Conservation (phyloP, 1,140 invertebrate species). For the Zophobas atratus region DNA sequence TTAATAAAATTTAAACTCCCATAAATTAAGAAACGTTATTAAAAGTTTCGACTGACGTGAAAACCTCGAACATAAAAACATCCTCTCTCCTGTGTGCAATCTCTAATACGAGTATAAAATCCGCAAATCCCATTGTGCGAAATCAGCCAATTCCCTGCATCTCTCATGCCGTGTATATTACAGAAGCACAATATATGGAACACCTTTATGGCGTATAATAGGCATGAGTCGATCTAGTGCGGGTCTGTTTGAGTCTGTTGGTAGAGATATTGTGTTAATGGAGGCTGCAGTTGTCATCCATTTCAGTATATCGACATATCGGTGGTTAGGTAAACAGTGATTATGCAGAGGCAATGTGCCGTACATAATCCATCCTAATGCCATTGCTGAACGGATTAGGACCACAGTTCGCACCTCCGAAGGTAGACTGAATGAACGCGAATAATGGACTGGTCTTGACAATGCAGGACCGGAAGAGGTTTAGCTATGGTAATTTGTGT, state of each 20-base stretch:
- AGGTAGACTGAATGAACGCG: conserved; percentile 32
- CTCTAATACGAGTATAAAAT: neutral
- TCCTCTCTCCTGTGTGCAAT: too few species aligned
- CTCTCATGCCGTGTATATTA: conserved; percentile 28
- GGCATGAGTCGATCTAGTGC: neutral
- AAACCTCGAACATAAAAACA: too few species aligned
- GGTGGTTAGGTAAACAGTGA: conserved; percentile 53
- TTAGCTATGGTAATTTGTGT: conserved; percentile 50
- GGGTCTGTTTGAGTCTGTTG: neutral
- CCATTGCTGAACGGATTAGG: conserved; percentile 49
- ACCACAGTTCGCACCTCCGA: conserved; percentile 47
- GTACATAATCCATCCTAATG: conserved; percentile 49
- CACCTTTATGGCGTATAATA: conserved; percentile 9
- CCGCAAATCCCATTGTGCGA: conserved; percentile 31
- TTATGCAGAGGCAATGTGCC: conserved; percentile 45
- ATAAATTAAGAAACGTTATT: too few species aligned
- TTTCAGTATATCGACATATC: conserved; percentile 49
- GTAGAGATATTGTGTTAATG: conserved; percentile 45
- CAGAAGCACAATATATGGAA: conserved; percentile 3
- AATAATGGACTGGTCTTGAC: conserved; percentile 42
- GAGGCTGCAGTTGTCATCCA: conserved; percentile 41
- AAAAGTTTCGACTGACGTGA: too few species aligned
- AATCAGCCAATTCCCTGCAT: conserved; percentile 2
- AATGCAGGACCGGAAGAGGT: conserved; percentile 49
- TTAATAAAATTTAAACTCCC: too few species aligned